These are phyloP conservation scores for Lithobates pipiens DNA, from an alignment of 2,797 vertebrate genomes.

Conservation along the genomic window DNA sequence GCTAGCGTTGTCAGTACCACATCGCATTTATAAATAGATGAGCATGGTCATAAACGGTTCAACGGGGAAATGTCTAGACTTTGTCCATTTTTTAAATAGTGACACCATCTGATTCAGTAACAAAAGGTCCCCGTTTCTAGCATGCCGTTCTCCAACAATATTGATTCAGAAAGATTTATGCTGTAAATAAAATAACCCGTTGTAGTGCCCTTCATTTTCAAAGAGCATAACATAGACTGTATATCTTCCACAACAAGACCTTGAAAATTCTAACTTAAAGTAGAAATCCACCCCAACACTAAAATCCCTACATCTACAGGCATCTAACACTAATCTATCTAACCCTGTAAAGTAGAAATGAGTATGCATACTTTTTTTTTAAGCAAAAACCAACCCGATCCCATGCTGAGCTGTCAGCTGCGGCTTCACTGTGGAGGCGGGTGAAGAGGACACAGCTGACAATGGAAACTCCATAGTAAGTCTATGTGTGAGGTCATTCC, in stretches of 20 bases:
- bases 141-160: slow-evolving; percentile 44
- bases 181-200: slow-evolving; percentile 39
- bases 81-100: slow-evolving; percentile 33
- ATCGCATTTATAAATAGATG: slow-evolving; percentile 28
- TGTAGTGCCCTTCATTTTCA: background rate
- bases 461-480: too few relatives aligned
- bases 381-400: too few relatives aligned
- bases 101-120: slow-evolving; percentile 38
- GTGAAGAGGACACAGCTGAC: too few relatives aligned
- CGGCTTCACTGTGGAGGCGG: too few relatives aligned
- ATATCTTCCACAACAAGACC: background rate
- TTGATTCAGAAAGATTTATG: slow-evolving; percentile 14
- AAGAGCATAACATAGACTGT: background rate
- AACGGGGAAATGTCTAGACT: slow-evolving; percentile 47
- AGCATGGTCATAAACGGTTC: slow-evolving; percentile 28
- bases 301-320: too few relatives aligned
- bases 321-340: too few relatives aligned
- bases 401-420: too few relatives aligned
- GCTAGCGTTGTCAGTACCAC: background rate
- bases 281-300: too few relatives aligned
- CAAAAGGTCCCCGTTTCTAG: slow-evolving; percentile 31
- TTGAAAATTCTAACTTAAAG: background rate
- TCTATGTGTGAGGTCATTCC: too few relatives aligned
- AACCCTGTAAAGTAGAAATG: too few relatives aligned
- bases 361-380: too few relatives aligned